These are phyloP conservation scores for Steromphala cineraria DNA, from an alignment of 2,888 invertebrate genomes.

Conservation along the genomic window DNA sequence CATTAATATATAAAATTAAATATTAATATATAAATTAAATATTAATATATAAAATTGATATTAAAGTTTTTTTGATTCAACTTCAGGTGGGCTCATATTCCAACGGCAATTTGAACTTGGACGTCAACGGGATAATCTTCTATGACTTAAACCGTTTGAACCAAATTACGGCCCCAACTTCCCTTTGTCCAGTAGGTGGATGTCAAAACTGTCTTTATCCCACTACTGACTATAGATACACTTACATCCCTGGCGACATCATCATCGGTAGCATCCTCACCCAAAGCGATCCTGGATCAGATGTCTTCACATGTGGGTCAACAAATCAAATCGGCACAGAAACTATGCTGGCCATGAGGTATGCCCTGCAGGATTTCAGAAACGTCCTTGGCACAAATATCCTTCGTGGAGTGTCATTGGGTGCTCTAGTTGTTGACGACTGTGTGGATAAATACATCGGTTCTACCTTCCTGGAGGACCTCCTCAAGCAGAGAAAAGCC, in stretches of 20 bases:
- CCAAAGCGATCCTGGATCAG: slow-evolving; percentile 49
- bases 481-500: slow-evolving; percentile 51
- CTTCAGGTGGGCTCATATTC: slow-evolving; percentile 57
- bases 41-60: no score
- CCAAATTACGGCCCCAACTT: slow-evolving; percentile 40
- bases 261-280: slow-evolving; percentile 59
- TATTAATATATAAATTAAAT: no score
- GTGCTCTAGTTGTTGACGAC: slow-evolving; percentile 58
- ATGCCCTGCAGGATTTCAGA: slow-evolving; percentile 47
- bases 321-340: slow-evolving; percentile 42
- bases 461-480: slow-evolving; percentile 52
- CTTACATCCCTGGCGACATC: slow-evolving; percentile 59
- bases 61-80: no score
- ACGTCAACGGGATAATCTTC: slow-evolving; percentile 39
- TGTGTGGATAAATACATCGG: slow-evolving; percentile 54
- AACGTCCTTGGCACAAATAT: slow-evolving; percentile 17
- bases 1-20: no score
- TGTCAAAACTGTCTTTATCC: slow-evolving; percentile 58
- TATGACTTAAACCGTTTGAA: slow-evolving; percentile 41
- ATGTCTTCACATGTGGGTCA: slow-evolving; percentile 56
- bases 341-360: slow-evolving; percentile 61
- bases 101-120: slow-evolving; percentile 38
- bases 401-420: slow-evolving; percentile 52
- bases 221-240: slow-evolving; percentile 35
- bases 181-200: slow-evolving; percentile 52